These are phyloP conservation scores for Toxonevra muliebris DNA, from an alignment of 2,888 invertebrate species.

Conservation along the genomic window DNA sequence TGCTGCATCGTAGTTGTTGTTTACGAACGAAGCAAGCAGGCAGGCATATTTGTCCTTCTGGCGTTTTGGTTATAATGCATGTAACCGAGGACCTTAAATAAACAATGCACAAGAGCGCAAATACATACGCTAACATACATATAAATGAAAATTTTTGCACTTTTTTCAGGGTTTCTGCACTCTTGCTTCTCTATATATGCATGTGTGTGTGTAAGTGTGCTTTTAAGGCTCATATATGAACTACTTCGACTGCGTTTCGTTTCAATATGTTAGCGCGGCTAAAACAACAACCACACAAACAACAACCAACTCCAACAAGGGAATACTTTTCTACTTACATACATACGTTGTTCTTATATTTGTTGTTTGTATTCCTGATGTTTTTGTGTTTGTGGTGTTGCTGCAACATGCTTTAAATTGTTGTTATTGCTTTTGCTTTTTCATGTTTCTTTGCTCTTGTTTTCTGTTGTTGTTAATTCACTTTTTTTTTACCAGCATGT, in stretches of 20 bases:
- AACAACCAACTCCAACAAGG: too few relatives aligned
- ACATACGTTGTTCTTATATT: too few relatives aligned
- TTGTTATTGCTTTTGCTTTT: not conserved
- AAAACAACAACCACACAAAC: not conserved
- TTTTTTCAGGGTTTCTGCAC: too few relatives aligned
- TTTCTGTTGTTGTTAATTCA: not conserved
- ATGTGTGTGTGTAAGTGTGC: slow-evolving; percentile 9
- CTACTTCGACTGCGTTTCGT: too few relatives aligned
- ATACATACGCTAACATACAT: slow-evolving; percentile 36
- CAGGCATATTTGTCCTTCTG: not conserved
- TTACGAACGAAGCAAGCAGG: too few relatives aligned
- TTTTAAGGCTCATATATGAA: too few relatives aligned
- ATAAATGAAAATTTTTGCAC: too few relatives aligned
- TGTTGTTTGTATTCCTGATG: too few relatives aligned
- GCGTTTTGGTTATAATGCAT: slow-evolving; percentile 47
- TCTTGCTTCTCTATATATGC: slow-evolving; percentile 7
- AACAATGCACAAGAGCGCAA: slow-evolving; percentile 39
- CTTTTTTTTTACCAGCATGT: not conserved
- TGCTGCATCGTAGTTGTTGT: slow-evolving; percentile 2
- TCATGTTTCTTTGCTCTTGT: not conserved
- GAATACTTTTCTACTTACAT: too few relatives aligned
- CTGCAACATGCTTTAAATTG: too few relatives aligned
- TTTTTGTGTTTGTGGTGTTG: too few relatives aligned
- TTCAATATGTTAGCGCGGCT: not conserved
- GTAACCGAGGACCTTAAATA: slow-evolving; percentile 45